Conservation (phyloP, 2,113 vertebrate species). For the Gallinago jamesoni region DNA sequence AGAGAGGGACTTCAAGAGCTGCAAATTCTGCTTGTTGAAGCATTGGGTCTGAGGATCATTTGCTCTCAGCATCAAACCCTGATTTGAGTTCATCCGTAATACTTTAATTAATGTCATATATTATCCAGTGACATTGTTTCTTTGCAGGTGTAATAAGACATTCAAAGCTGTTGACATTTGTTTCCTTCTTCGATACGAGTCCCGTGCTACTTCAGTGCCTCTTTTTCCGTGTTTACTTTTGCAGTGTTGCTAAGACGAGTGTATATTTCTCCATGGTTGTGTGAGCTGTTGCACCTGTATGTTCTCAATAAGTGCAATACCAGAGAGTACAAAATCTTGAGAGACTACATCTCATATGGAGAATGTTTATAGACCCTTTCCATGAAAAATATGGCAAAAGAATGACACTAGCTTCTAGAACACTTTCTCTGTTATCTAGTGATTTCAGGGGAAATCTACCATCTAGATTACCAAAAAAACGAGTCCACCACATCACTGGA, state of each 20-base stretch:
- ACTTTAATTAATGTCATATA: not conserved
- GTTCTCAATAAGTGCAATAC: not conserved
- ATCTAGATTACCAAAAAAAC: not conserved
- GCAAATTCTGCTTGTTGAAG: not conserved
- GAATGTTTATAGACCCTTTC: not conserved
- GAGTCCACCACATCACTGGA: not conserved
- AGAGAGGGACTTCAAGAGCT: not conserved
- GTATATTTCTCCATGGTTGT: not conserved
- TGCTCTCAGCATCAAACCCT: not conserved
- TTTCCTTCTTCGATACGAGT: not conserved
- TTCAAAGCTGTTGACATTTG: not conserved
- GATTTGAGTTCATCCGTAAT: not conserved
- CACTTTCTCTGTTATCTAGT: not conserved
- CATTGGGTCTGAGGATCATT: not conserved
- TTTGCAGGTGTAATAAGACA: not conserved
- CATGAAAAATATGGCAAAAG: not conserved
- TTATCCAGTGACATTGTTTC: not conserved
- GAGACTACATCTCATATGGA: not conserved
- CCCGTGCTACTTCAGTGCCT: not conserved
- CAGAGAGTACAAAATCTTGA: not conserved
- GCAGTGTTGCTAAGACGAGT: not conserved
- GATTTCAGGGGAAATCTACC: not conserved
- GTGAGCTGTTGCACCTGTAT: not conserved
- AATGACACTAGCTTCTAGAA: not conserved
- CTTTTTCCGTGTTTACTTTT: not conserved